Base-by-base conservation (phyloP, 2,888 invertebrate genomes). In the Hanleya hanleyi region DNA sequence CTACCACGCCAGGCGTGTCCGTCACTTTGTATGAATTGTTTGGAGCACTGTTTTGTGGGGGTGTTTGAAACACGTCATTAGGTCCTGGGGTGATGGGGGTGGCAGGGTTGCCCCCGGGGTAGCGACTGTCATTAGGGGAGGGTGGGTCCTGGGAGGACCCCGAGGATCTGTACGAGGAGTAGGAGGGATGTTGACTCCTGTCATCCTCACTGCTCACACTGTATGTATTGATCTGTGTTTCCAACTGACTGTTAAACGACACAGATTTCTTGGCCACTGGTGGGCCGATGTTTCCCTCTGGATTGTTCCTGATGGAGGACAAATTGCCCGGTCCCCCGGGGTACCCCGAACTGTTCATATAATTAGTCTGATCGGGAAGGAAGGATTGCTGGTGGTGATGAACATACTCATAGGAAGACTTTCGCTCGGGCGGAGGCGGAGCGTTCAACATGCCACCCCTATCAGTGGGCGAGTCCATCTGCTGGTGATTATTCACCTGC, bases 1-100 rank as follows among this genome's bases (percentile, higher is more conserved):
- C 99, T 89, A 99, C 97, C 70, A 99, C 98, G 80, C 97, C 97
- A 33, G 97, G 98, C 74, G 97, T 97, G 85, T 94, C 95, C 77
- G 91, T 73, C 65, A 83, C 80, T 50, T 75, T 74, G 69, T 85
- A 84, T 66, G 76, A 75, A 15, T 82, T 76, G 51, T 81, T 76
- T 22, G 77, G 18, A 74, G 66, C 36, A 37, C 33, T 73, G 67
- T 69, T 75, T 73, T 41, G 67, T 4, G 79, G 50, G 26, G 74
- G 83, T 90, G 68, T 57, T 5, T 66, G 36, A 49, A 72, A 72
- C 33, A 75, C 74, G 49, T 80, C 77, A 37, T 51, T 47, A 41
- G 33, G 71, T 51, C 67, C 79, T 66, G 75, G 82, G 74, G 36
- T 78, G 71, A 70, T 76, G 75, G 64, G 80, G 71, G 74, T 76